Percentiles rank a stretch among this genome's conserved stretches.
Conservation (phyloP, 2,797 vertebrate species). For the Coregonus sp. region DNA sequence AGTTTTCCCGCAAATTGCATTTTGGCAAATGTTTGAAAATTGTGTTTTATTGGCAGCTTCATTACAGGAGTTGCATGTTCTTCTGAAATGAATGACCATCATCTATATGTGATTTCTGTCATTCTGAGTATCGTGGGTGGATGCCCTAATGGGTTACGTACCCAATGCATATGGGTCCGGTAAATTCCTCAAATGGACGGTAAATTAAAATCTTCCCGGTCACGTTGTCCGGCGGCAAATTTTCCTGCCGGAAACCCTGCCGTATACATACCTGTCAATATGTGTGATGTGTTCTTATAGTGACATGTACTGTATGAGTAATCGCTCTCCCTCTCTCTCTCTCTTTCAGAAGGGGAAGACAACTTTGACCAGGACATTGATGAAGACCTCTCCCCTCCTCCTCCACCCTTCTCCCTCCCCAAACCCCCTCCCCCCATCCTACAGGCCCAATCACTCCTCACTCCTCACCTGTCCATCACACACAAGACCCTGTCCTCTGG, state of each 20-base stretch:
- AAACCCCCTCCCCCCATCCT: conserved; percentile 76
- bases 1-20: too few relatives aligned
- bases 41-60: too few relatives aligned
- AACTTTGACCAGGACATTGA: conserved; percentile 93
- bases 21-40: too few relatives aligned
- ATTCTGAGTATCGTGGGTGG: too few relatives aligned
- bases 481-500: conserved; percentile 74
- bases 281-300: neutral
- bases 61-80: too few relatives aligned
- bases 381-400: conserved; percentile 74
- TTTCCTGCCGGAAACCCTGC: neutral
- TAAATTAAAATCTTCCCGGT: too few relatives aligned
- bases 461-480: conserved; percentile 83
- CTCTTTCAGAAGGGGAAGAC: conserved; percentile 91
- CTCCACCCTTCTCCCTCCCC: conserved; percentile 71
- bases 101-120: too few relatives aligned
- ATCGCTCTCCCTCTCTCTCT: conserved; percentile 24
- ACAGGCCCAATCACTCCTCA: conserved; percentile 63
- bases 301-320: neutral
- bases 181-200: too few relatives aligned
- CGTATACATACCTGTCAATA: neutral
- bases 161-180: too few relatives aligned
- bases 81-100: too few relatives aligned
- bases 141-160: too few relatives aligned
- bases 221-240: too few relatives aligned